Base-by-base conservation (phyloP, 2,888 invertebrate genomes). In the Rhorus exstirpatorius region DNA sequence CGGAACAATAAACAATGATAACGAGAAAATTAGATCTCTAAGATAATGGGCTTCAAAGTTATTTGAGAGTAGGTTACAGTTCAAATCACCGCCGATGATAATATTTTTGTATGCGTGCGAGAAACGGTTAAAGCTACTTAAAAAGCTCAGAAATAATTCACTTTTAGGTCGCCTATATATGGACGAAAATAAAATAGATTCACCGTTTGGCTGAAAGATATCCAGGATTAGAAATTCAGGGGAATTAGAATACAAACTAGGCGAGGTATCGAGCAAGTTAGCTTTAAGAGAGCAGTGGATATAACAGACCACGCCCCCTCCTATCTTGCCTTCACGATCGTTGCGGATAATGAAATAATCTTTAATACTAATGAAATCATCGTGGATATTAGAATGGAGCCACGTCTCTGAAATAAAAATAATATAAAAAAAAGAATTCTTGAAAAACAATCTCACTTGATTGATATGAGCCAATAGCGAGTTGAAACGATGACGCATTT, bases 101-200 rank as follows among this genome's bases (percentile, higher is more conserved):
- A 79, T 60, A 19, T 77, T 77, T 8, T 61, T 1, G 1, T 72
- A 51, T 1, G 31, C 21, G 10, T 72, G 61, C 0, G 41, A 38
- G 10, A 26, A 38, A 0, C 51, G 49, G 3, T 3, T 14, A 0
- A 51, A 12, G 0, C 12, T 21, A 0, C 10, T 26, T 0, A 35
- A 26, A 21, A 75, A 77, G 7, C 35, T 38, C 8, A 44, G 10
- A 3, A 68, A 61, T 2, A 77, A 12, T 0, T 21, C 8, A 3
- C 49, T 68, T 24, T 61, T 58, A 0, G 77, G 61, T 0, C 70
- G 67, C 3, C 77, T 12, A 10, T 77, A 68, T 0, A 77, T 4
- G 1, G 60, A 67, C 2, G 77, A 31, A 6, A 51, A 60, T 14
- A 77, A n/a, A 4, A 77, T 24, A 7, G 70, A 41, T 0, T 21